Evolutionary conservation across 2,113 vertebrate species (phyloP).

Genomic region (Notothenia rossii): DNA sequence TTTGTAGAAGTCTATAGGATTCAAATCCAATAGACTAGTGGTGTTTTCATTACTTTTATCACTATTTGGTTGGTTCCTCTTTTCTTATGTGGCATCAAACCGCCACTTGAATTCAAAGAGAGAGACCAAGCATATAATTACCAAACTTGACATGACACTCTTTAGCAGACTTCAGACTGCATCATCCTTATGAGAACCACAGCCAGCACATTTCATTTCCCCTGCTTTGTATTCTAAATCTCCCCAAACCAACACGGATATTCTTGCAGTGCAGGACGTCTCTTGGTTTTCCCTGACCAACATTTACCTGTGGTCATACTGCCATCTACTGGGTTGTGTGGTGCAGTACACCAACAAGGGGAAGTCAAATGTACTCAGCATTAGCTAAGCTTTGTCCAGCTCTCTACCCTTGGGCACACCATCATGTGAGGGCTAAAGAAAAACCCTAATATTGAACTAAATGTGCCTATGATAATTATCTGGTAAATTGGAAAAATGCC

Average conservation of each 20-base stretch:
- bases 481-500: background rate
- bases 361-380: background rate
- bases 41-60: too few relatives aligned
- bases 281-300: background rate
- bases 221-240: background rate
- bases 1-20: too few relatives aligned
- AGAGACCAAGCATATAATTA: background rate
- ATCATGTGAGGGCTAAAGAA: background rate
- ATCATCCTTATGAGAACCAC: background rate
- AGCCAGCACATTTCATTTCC: background rate
- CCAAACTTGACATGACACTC: background rate
- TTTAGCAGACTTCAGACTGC: background rate
- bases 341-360: constrained; percentile 15
- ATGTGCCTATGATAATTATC: background rate
- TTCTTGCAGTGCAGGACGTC: background rate
- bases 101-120: background rate
- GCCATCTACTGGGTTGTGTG: constrained; percentile 71
- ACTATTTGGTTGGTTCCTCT: too few relatives aligned
- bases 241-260: background rate
- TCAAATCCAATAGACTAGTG: too few relatives aligned
- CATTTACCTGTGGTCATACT: constrained; percentile 51
- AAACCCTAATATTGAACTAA: too few relatives aligned
- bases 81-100: background rate
- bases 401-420: background rate
- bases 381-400: background rate